Percentiles rank a stretch among this genome's conserved stretches.
phyloP scores from a whole-genome alignment of 1,140 invertebrate species.

The Globodera ellingtonae region DNA sequence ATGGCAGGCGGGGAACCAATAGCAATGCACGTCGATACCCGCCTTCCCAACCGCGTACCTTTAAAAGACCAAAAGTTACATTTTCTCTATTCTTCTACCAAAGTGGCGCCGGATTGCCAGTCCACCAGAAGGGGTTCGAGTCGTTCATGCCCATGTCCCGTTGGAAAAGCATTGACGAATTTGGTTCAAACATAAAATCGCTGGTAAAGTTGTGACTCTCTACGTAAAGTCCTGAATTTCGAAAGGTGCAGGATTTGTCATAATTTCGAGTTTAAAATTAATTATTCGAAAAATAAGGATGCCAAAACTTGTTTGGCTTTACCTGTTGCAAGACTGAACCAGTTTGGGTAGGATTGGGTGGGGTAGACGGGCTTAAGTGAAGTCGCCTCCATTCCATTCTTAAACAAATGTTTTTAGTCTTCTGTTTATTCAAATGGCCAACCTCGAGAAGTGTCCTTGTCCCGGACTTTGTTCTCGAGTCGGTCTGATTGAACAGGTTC shows the following conservation, averaged over 20 bases:
- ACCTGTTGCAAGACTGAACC: conserved; percentile 60
- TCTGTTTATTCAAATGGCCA: neutral
- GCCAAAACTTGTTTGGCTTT: conserved; percentile 3
- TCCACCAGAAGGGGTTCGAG: conserved; percentile 57
- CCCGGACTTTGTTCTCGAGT: conserved; percentile 52
- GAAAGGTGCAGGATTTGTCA: neutral
- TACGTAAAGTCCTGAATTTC: conserved; percentile 60
- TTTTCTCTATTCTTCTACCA: conserved; percentile 13
- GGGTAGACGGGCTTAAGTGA: conserved; percentile 62
- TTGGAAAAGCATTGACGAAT: conserved; percentile 53
- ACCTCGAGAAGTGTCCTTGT: conserved; percentile 35
- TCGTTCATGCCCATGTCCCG: conserved; percentile 62
- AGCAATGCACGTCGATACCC: conserved; percentile 62
- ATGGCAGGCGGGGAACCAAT: conserved; percentile 64
- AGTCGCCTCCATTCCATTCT: conserved; percentile 56
- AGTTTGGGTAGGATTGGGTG: conserved; percentile 64
- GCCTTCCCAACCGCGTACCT: conserved; percentile 65
- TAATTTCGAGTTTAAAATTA: neutral
- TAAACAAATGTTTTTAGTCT: neutral
- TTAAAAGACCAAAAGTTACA: conserved; percentile 30
- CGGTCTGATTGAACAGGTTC: conserved; percentile 56
- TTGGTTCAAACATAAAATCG: conserved; percentile 62
- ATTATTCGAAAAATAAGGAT: conserved; percentile 12
- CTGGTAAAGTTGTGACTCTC: conserved; percentile 64
- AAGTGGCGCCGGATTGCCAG: conserved; percentile 43